Evolutionary conservation across 2,888 invertebrate genomes (phyloP), one percentile per base, ranked within the genome.

Genomic region (Drosophila mayaguana): DNA sequence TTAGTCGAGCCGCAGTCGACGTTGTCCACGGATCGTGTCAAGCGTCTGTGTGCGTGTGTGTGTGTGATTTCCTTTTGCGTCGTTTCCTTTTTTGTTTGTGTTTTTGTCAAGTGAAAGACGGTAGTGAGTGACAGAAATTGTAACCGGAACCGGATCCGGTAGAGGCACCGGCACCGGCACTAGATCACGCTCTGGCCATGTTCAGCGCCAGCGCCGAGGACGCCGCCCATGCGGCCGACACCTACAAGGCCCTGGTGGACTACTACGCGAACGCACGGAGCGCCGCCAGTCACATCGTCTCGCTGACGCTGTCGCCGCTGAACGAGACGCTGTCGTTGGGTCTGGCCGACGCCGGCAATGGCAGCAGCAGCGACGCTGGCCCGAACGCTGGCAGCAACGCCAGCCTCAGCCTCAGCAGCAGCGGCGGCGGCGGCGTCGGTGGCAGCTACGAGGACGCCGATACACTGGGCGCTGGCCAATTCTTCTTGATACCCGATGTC

Each of bases 211-310:
- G 76, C 16, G 61, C 66, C 4, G 68, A 70, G 16, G 60, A 78
- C 32, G 69, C 66, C 16, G 63, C 40, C 28, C 65, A 28, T 22
- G 59, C 62, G 16, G 64, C 64, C 18, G 54, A 62, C 22, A 70
- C 64, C 25, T 84, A 74, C 38, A 56, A 62, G 55, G 79, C 77
- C 1, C 56, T 85, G 43, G 68, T 85, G 9, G 87, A 81, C 22
- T 85, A 81, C 40, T 88, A 81, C 22, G 74, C 79, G 32, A 78
- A 86, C 14, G 77, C 65, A 7, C 71, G 75, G 6, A 76, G 63
- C 11, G 86, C 87, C 2, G 82, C 83, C 16, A 74, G 77, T 7
- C 89, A 88, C 48, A 81, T 84, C 2, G 61, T 88, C 28, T 84
- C 90, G 16, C 59, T 88, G 28, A 82, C 82, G 12, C 46, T 85